Base-by-base conservation (phyloP, 2,113 vertebrate species). In the Puntigrus tetrazona region DNA sequence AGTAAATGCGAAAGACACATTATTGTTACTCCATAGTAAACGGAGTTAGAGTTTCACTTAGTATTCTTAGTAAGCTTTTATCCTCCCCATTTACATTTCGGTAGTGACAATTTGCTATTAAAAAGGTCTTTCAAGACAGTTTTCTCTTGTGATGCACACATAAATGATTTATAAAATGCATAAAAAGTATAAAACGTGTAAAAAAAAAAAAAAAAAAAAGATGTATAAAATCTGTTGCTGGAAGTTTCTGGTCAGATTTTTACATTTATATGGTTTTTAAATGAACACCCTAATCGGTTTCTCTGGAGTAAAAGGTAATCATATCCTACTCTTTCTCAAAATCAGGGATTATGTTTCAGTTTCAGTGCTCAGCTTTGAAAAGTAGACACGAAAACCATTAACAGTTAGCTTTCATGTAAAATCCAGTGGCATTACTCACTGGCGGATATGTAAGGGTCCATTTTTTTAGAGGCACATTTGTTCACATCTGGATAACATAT, bases 401-500 rank as follows among this genome's bases (percentile, higher is more conserved):
- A 9, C 59, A 22, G 25, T 67, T 13, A 67, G 78, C 10, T 45
- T 65, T 65, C 59, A 57, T 83, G 67, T 74, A 52, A 86, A 74
- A 77, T 83, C 77, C 82, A 79, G 80, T 85, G 63, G 73, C 45
- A 67, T 78, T 52, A 63, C 29, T 67, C 45, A 59, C 47, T 55
- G 47, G 70, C 52, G 11, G 47, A 74, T 50, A 43, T 31, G 47
- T 72, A 72, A 65, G 65, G n/a, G 45, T 22, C 47, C 27, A 45
- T 50, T 80, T 50, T 80, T 86, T 27, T 76, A 45, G 38, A 74
- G 31, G 50, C 31, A 47, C 47, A 43, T 88, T 83, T 74, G 43
- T 70, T 77, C 67, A 85, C 87, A 88, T 88, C 87, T 89, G 86
- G 83, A 87, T 63, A 81, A 65, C 16, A 85, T 83, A 89, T 87